Evolutionary conservation across 2,888 invertebrate species (phyloP).

Genomic region (Scelioninae gen. 1): DNA sequence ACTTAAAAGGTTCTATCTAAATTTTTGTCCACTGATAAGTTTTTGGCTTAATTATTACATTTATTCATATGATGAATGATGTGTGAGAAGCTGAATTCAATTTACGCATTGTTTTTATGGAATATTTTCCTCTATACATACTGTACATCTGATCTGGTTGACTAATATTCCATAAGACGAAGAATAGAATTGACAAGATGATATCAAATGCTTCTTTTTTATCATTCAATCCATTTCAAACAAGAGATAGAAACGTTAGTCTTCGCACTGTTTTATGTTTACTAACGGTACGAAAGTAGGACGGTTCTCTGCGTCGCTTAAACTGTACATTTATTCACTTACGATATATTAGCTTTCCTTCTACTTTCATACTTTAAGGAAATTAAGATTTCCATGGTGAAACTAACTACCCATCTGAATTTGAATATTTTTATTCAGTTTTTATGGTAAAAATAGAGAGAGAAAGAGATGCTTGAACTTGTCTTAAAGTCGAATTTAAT

Average conservation of each 20-base stretch:
- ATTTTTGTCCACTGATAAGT: too few relatives aligned
- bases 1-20: too few relatives aligned
- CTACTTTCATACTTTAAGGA: constrained; percentile 59
- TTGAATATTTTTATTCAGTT: constrained; percentile 53
- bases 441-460: constrained; percentile 29
- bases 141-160: too few relatives aligned
- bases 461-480: too few relatives aligned
- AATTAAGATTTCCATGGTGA: constrained; percentile 56
- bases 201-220: constrained; percentile 27
- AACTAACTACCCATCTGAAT: constrained; percentile 42
- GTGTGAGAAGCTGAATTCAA: too few relatives aligned
- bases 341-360: constrained; percentile 66
- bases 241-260: constrained; percentile 45
- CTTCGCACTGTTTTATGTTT: constrained; percentile 61
- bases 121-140: too few relatives aligned
- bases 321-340: constrained; percentile 55
- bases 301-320: constrained; percentile 52
- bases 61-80: too few relatives aligned
- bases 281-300: constrained; percentile 61
- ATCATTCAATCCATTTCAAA: constrained; percentile 23
- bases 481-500: constrained; percentile 11
- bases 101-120: too few relatives aligned
- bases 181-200: too few relatives aligned
- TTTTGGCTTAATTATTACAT: too few relatives aligned
- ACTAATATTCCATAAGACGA: too few relatives aligned